phyloP scores from a whole-genome alignment of 1,140 invertebrate genomes.

The Aphelinus atriplicis region DNA sequence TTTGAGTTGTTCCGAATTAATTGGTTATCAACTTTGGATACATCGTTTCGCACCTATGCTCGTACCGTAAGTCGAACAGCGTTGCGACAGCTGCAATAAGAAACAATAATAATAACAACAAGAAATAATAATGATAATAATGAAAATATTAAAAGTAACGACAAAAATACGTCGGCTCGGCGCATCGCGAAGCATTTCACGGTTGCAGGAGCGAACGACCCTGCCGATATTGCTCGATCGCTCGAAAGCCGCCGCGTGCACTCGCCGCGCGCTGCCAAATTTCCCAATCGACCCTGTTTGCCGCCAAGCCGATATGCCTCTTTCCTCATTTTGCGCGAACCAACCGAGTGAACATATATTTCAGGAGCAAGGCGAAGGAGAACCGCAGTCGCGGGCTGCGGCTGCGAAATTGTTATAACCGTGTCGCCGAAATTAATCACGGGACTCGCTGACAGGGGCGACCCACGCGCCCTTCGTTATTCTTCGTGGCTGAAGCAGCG shows the following conservation, averaged over 20 bases:
- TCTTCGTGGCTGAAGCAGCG: too few species aligned
- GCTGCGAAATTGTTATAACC: too few species aligned
- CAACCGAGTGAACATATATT: too few species aligned
- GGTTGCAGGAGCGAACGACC: slow-evolving; percentile 1
- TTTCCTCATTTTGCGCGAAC: background rate
- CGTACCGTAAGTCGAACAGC: background rate
- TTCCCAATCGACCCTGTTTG: slow-evolving; percentile 56
- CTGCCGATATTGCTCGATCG: slow-evolving; percentile 25
- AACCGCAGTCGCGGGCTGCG: too few species aligned
- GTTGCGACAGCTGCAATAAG: slow-evolving; percentile 6
- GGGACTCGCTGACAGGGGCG: too few species aligned
- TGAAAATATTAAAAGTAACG: too few species aligned
- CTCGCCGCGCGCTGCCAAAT: slow-evolving; percentile 48
- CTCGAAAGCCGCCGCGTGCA: slow-evolving; percentile 35
- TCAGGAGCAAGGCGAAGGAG: too few species aligned
- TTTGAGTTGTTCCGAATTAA: too few species aligned
- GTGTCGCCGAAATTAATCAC: too few species aligned
- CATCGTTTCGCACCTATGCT: background rate
- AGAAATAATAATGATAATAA: too few species aligned
- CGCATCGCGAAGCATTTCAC: background rate
- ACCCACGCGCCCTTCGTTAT: too few species aligned
- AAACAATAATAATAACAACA: background rate
- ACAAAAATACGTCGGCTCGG: background rate
- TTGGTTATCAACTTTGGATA: too few species aligned
- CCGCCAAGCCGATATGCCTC: slow-evolving; percentile 27